Percentiles rank a stretch among this genome's conserved stretches.
Evolutionary conservation across 2,797 vertebrate species (phyloP).

Genomic region (Echeneis naucrates): DNA sequence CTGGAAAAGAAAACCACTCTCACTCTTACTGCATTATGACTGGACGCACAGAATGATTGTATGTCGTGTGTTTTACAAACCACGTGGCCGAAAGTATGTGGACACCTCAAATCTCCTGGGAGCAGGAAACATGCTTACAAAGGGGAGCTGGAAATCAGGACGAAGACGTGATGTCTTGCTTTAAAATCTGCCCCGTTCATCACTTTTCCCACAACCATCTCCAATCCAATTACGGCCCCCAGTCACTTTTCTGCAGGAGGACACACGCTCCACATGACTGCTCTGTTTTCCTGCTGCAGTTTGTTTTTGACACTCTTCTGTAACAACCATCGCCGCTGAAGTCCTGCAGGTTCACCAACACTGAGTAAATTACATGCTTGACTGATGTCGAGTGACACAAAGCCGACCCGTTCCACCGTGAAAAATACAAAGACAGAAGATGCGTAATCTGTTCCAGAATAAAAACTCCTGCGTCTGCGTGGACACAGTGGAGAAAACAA

Average conservation of each 20-base stretch:
- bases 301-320: not conserved
- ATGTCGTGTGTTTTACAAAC: not conserved
- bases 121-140: constrained; percentile 67
- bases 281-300: constrained; percentile 10
- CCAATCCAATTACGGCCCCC: constrained; percentile 45
- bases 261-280: constrained; percentile 26
- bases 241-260: constrained; percentile 14
- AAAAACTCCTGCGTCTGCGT: no score
- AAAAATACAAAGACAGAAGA: not conserved
- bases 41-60: no score
- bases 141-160: constrained; percentile 51
- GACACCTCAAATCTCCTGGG: constrained; percentile 32
- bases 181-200: constrained; percentile 60
- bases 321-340: not conserved
- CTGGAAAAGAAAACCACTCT: not conserved
- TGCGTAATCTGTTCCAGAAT: not conserved
- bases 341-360: not conserved
- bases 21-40: no score
- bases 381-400: not conserved
- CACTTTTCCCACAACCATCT: constrained; percentile 45
- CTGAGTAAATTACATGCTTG: not conserved
- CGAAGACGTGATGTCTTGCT: constrained; percentile 61
- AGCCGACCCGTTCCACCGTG: not conserved
- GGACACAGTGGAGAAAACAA: constrained; percentile 8
- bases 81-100: not conserved